Percentiles rank a stretch among this genome's conserved stretches.
Evolutionary conservation across 2,113 vertebrate species (phyloP).

Genomic region (Carassius gibelio): DNA sequence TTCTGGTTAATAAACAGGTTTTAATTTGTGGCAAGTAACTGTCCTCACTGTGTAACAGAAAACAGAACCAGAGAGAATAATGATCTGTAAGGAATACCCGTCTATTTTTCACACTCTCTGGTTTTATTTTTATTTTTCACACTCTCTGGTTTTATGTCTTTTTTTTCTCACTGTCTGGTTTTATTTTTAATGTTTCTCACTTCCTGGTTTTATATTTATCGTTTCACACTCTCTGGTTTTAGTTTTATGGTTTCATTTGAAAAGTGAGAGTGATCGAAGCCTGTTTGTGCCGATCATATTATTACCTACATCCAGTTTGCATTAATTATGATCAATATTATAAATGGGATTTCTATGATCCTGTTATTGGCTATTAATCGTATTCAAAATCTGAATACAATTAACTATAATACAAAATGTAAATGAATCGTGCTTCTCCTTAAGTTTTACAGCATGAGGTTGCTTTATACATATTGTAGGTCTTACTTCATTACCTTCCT

Average conservation of each 20-base stretch:
- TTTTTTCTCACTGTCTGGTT: conserved; percentile 28
- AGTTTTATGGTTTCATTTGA: neutral
- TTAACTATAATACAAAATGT: neutral
- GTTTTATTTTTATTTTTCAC: conserved; percentile 51
- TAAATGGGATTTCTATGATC: neutral
- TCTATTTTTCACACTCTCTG: conserved; percentile 18
- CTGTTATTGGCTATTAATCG: neutral
- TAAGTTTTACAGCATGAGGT: neutral
- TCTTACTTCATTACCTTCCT: neutral
- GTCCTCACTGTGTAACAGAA: neutral
- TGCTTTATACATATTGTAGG: neutral
- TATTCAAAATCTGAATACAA: neutral
- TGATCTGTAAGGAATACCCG: neutral
- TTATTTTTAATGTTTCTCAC: conserved; percentile 41
- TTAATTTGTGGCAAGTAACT: conserved; percentile 40
- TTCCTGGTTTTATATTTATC: neutral
- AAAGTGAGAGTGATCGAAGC: neutral
- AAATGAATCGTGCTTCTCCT: neutral
- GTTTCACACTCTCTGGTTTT: conserved; percentile 20
- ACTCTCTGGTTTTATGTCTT: conserved; percentile 30
- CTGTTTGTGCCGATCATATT: neutral
- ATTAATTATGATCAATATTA: neutral
- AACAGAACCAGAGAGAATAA: neutral
- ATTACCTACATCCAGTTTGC: neutral
- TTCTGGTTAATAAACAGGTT: conserved; percentile 29